Percentiles rank a stretch among this genome's conserved stretches.
These are phyloP conservation scores for Cetonia aurata DNA, from an alignment of 2,888 invertebrate species.

Conservation along the genomic window DNA sequence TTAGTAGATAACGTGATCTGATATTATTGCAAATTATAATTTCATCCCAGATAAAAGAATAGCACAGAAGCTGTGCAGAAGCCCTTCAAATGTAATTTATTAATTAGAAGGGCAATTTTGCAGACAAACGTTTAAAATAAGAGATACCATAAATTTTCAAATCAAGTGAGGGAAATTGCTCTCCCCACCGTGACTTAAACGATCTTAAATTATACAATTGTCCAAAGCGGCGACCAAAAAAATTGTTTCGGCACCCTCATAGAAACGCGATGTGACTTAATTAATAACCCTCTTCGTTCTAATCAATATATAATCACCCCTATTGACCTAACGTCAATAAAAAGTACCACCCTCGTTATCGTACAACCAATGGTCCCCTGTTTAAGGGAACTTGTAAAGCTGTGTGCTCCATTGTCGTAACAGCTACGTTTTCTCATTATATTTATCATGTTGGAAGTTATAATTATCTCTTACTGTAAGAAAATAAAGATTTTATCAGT, in stretches of 20 bases:
- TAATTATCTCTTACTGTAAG: too few relatives aligned
- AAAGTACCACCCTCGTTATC: conserved; percentile 50
- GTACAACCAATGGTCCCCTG: conserved; percentile 37
- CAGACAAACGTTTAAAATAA: too few relatives aligned
- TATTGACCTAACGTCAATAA: conserved; percentile 52
- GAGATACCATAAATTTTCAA: conserved; percentile 44
- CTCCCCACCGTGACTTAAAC: conserved; percentile 45
- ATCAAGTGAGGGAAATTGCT: conserved; percentile 49
- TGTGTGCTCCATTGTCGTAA: conserved; percentile 5
- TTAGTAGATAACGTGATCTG: too few relatives aligned
- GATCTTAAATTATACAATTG: conserved; percentile 52
- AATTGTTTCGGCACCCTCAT: conserved; percentile 50
- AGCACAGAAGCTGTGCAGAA: too few relatives aligned
- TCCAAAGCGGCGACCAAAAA: conserved; percentile 47
- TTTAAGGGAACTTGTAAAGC: conserved; percentile 43
- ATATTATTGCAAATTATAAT: too few relatives aligned
- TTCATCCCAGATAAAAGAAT: too few relatives aligned
- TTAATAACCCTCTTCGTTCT: conserved; percentile 54
- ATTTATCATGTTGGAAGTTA: neutral
- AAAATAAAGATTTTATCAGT: too few relatives aligned
- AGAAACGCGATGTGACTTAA: conserved; percentile 54
- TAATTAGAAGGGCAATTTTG: too few relatives aligned
- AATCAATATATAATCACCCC: conserved; percentile 57
- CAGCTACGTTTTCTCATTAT: neutral
- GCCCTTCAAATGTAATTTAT: too few relatives aligned